phyloP scores from a whole-genome alignment of 2,888 invertebrate species.

The Lacanobia wlatinum region DNA sequence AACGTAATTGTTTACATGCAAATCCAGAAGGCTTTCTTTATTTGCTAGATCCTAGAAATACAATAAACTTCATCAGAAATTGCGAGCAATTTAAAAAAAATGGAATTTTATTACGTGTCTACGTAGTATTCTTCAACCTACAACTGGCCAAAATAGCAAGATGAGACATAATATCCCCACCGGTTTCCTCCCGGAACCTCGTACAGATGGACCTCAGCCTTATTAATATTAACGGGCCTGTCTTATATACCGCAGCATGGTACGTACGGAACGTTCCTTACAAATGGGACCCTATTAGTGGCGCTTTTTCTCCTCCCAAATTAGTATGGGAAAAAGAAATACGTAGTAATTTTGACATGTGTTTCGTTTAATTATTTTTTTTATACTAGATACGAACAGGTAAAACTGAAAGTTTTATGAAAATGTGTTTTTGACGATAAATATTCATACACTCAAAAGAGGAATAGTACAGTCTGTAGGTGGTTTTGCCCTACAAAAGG shows the following conservation, averaged over 20 bases:
- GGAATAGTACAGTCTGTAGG: too few relatives aligned
- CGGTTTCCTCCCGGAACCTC: conserved; percentile 48
- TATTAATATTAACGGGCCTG: conserved; percentile 61
- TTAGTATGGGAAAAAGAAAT: conserved; percentile 1
- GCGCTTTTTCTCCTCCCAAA: conserved; percentile 9
- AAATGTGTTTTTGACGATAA: too few relatives aligned
- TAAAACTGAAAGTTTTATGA: too few relatives aligned
- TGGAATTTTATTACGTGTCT: too few relatives aligned
- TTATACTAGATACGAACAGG: too few relatives aligned
- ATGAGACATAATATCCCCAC: conserved; percentile 50
- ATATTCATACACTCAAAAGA: too few relatives aligned
- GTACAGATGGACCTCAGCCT: conserved; percentile 36
- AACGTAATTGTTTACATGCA: too few relatives aligned
- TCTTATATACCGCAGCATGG: conserved; percentile 18
- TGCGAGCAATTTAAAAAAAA: too few relatives aligned
- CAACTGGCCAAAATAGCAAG: conserved; percentile 34
- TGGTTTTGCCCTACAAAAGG: too few relatives aligned
- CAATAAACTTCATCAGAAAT: too few relatives aligned
- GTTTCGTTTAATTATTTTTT: not conserved
- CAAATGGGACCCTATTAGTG: conserved; percentile 43
- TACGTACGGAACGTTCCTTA: conserved; percentile 24
- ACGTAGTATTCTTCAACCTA: conserved; percentile 14
- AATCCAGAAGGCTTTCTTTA: too few relatives aligned
- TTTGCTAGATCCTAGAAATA: too few relatives aligned
- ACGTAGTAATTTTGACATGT: not conserved